Evolutionary conservation across 2,888 invertebrate genomes (phyloP), one percentile per base, ranked within the genome.

Genomic region (Vesta saturnalis): DNA sequence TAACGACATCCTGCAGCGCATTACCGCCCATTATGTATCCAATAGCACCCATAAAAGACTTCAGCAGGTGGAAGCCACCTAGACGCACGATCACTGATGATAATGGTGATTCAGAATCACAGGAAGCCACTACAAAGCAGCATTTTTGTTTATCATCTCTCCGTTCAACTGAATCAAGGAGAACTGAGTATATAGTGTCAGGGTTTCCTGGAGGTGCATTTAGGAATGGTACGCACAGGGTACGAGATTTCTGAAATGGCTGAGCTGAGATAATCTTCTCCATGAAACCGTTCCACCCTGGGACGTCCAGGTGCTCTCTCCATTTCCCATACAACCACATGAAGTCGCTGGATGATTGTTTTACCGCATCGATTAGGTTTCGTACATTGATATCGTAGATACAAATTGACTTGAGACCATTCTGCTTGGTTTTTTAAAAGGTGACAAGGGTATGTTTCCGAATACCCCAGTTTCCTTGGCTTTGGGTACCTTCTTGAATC

Each of bases 21-120:
- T 30, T 56, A 10, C 57, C 57, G 35, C 16, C 30, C 18, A 56
- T 56, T 56, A 56, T 56, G n/a, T 15, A 56, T 3, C 56, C 56
- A 56, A 30, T 35, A 6, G 30, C 23, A 1, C 56, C 56, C 30
- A 56, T 23, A 21, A 23, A 56, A 4, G 56, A 23, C 56, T 16
- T 56, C 1, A 56, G 1, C 19, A 56, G 30, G 30, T 30, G 56
- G 16, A 56, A 56, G 3, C 56, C 23, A 23, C 56, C 56, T 6
- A 56, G 30, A 1, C 56, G 1, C 3, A 56, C 56, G 4, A 30
- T 30, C 10, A 30, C 30, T 4, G 30, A 30, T 6, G 4, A 6
- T 6, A 10, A 4, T 6, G 4, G 4, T 6, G 30, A 30, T 30
- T 30, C 5, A 6, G 30, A 10, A 30, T 10, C 30, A 30, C 30